A percentile compares a stretch with the other conserved stretches of the same genome.
Conservation (phyloP, 2,797 vertebrate genomes). For the Chelonia mydas region DNA sequence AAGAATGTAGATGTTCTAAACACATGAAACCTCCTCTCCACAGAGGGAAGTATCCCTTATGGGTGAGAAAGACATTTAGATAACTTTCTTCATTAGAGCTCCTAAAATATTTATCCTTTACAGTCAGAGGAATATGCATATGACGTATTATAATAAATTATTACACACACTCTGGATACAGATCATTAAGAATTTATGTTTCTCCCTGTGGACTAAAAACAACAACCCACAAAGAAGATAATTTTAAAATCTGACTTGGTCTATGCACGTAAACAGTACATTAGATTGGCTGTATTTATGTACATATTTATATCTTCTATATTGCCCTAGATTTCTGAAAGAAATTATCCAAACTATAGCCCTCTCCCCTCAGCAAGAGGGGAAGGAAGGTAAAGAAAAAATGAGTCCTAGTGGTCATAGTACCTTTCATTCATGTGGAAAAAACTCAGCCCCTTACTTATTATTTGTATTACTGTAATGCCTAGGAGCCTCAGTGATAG, state of each 20-base stretch:
- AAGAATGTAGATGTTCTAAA: slow-evolving; percentile 35
- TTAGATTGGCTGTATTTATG: background rate
- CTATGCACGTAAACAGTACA: slow-evolving; percentile 18
- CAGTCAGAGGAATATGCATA: background rate
- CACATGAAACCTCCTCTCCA: slow-evolving; percentile 24
- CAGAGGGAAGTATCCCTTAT: background rate
- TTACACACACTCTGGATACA: background rate
- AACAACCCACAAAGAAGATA: background rate
- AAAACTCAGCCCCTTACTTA: background rate
- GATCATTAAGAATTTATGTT: background rate
- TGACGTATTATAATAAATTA: slow-evolving; percentile 37
- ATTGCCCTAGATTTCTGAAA: background rate
- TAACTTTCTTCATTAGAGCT: slow-evolving; percentile 16
- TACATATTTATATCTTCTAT: background rate
- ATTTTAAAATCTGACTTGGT: background rate
- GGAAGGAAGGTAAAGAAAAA: background rate
- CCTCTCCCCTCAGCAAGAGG: background rate
- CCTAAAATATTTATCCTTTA: slow-evolving; percentile 46
- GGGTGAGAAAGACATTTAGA: background rate
- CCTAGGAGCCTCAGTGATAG: background rate
- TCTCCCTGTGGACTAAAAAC: slow-evolving; percentile 3
- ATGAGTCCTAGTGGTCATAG: background rate
- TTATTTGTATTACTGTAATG: background rate
- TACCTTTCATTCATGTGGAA: background rate
- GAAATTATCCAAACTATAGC: background rate